Base-by-base conservation (phyloP, 1,140 invertebrate genomes). In the Ceratosolen solmsi region DNA sequence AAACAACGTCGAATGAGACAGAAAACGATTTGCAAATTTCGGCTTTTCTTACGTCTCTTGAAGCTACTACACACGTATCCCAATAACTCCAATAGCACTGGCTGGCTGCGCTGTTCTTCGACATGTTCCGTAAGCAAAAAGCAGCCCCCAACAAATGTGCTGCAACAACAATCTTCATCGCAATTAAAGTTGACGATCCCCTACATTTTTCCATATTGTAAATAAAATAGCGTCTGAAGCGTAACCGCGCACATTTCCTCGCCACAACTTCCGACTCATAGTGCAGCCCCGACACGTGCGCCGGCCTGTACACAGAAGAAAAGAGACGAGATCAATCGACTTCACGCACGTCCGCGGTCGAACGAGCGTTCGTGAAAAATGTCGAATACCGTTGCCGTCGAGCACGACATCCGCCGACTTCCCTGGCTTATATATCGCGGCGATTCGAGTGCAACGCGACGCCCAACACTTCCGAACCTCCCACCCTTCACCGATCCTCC, bases 311-410 rank as follows among this genome's bases (percentile, higher is more conserved):
- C n/a, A 27, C 56, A 51, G 25, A 54, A 54, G 68, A 71, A n/a
- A 49, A 51, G 41, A 25, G 41, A 73, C 11, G 25, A 11, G 71
- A 15, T 54, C 25, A 73, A 73, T 46, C 20, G 30, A 11, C 11
- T 33, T 71, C 20, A 71, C 25, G 68, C 68, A 73, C 71, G 71
- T 73, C 46, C 51, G 72, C 51, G 41, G n/a, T 51, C 41, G 46
- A 72, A 15, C 25, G 51, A 74, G 27, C 49, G 49, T 15, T 11
- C 46, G 71, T 73, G 71, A 73, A 73, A 49, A 73, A 73, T 73
- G 11, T 25, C 41, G 41, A 71, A 38, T 49, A 41, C 25, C 41
- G 41, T 27, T 25, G 68, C 41, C n/a, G 11, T 25, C 25, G 71
- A 27, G 41, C 70, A 30, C 2, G 25, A 74, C 72, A 15, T 74